Conservation (phyloP, 2,113 vertebrate species). For the Sphaerodactylus townsendi region DNA sequence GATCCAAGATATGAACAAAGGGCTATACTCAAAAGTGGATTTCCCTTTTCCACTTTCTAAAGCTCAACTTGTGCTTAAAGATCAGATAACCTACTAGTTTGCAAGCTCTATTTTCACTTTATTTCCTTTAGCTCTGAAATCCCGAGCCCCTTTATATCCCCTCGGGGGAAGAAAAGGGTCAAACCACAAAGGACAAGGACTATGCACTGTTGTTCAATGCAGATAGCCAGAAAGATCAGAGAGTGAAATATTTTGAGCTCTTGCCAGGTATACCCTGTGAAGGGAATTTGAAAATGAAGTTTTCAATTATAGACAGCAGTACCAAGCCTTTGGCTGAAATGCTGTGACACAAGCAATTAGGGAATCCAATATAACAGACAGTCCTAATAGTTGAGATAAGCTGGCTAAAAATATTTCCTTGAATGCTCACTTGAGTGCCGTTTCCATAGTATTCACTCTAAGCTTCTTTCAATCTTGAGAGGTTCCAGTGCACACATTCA, state of each 20-base stretch:
- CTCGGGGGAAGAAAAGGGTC: conserved; percentile 28
- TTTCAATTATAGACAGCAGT: conserved; percentile 44
- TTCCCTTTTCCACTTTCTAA: background rate
- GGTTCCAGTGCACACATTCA: background rate
- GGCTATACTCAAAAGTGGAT: background rate
- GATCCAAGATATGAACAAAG: background rate
- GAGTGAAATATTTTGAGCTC: conserved; percentile 56
- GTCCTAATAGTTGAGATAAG: conserved; percentile 39
- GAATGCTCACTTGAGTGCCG: conserved; percentile 24
- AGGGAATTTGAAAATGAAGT: conserved; percentile 56
- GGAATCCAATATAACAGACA: conserved; percentile 39
- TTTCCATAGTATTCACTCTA: conserved; percentile 14
- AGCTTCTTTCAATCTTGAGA: conserved; percentile 8
- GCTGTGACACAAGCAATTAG: conserved; percentile 47
- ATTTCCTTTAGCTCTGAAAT: background rate
- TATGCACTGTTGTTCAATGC: background rate
- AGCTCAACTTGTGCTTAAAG: background rate
- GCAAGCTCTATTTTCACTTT: background rate
- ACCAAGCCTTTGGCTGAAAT: conserved; percentile 46
- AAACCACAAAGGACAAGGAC: background rate
- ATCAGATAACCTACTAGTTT: background rate
- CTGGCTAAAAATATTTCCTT: conserved; percentile 57
- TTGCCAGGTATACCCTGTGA: conserved; percentile 54
- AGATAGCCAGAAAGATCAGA: conserved; percentile 43
- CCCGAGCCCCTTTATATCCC: too few relatives aligned